Evolutionary conservation across 2,113 vertebrate species (phyloP).

Genomic region (Gasterosteus nipponicus): DNA sequence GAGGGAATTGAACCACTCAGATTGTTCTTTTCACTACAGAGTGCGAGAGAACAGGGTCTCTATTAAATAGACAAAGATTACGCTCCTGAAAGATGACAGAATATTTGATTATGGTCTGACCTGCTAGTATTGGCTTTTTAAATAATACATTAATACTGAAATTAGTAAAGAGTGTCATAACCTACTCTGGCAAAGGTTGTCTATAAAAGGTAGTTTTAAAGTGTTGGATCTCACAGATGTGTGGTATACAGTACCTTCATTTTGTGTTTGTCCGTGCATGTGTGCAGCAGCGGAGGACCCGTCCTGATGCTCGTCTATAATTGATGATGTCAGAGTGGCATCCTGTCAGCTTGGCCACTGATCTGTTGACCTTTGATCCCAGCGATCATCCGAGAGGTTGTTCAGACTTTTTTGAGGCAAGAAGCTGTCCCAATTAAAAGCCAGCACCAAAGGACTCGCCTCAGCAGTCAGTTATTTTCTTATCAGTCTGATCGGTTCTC

Average conservation of each 20-base stretch:
- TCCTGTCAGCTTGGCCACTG: constrained; percentile 39
- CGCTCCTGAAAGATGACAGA: constrained; percentile 48
- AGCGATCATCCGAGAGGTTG: constrained; percentile 7
- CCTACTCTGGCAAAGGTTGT: constrained; percentile 18
- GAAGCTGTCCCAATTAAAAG: neutral
- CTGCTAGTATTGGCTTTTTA: constrained; percentile 40
- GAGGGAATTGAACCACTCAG: constrained; percentile 61
- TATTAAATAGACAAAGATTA: constrained; percentile 55
- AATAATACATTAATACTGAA: constrained; percentile 55
- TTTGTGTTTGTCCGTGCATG: neutral
- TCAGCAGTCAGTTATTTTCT: neutral
- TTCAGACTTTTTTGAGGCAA: neutral
- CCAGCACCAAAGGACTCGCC: neutral
- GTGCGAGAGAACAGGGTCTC: constrained; percentile 32
- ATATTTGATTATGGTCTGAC: constrained; percentile 48
- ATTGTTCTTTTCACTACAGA: constrained; percentile 63
- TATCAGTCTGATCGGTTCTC: neutral
- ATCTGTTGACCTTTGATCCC: constrained; percentile 64
- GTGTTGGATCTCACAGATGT: neutral
- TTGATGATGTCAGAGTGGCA: constrained; percentile 61
- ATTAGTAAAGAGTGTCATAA: constrained; percentile 53
- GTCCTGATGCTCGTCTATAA: constrained; percentile 52
- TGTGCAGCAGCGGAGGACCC: neutral
- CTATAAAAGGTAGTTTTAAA: constrained; percentile 6
- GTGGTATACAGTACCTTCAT: neutral